These are phyloP conservation scores for Epinotia bilunana DNA, from an alignment of 2,888 invertebrate species.

Conservation along the genomic window DNA sequence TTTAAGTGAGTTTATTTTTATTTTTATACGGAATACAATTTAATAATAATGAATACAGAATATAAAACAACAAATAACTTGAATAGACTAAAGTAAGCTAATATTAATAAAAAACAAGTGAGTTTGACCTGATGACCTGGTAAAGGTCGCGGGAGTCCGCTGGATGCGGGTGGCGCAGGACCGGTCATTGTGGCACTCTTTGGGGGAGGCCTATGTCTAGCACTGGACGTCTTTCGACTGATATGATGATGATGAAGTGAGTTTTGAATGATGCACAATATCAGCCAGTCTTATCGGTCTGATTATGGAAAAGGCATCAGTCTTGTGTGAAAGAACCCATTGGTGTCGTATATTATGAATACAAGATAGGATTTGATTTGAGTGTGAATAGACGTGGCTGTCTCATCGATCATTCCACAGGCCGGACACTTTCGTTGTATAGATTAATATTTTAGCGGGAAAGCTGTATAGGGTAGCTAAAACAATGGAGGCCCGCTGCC, in stretches of 20 bases:
- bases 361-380: conserved; percentile 30
- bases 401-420: conserved; percentile 37
- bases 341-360: conserved; percentile 40
- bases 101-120: no score
- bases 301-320: conserved; percentile 30
- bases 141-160: no score
- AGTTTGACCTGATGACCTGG: no score
- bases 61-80: no score
- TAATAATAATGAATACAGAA: no score
- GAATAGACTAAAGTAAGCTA: no score
- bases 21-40: no score
- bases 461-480: conserved; percentile 13
- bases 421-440: conserved; percentile 34
- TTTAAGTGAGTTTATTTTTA: conserved; percentile 26
- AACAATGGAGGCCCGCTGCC: background rate
- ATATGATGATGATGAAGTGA: no score
- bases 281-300: conserved; percentile 11
- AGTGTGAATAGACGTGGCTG: conserved; percentile 31
- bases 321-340: conserved; percentile 26
- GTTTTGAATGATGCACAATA: conserved; percentile 21
- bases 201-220: no score
- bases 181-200: no score
- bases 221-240: no score
- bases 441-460: conserved; percentile 33
- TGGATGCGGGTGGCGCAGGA: no score